These are phyloP conservation scores for Engystomops pustulosus DNA, from an alignment of 2,113 vertebrate genomes.

Conservation along the genomic window DNA sequence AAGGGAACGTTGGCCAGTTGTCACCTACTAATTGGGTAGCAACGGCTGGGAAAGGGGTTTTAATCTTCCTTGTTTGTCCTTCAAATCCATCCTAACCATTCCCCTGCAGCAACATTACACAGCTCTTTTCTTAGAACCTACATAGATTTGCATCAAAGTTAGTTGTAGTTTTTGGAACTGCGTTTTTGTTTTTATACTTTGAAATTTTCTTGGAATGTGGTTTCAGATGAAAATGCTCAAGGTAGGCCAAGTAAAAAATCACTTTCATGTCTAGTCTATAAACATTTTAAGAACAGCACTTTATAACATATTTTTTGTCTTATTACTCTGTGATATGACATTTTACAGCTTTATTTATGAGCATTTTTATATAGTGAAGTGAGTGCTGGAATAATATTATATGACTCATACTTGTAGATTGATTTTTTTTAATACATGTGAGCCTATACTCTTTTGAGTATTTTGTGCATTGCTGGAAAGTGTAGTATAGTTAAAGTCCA, in stretches of 20 bases:
- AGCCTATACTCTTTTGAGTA: background rate
- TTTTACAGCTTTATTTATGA: background rate
- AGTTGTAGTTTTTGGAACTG: background rate
- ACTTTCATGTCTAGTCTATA: slow-evolving; percentile 10
- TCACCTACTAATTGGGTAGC: too few relatives aligned
- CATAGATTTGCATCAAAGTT: background rate
- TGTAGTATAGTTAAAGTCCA: background rate
- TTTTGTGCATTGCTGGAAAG: background rate
- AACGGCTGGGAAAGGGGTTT: too few relatives aligned
- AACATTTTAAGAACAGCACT: slow-evolving; percentile 19
- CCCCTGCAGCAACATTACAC: background rate
- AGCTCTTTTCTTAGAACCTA: background rate
- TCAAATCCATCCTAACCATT: too few relatives aligned
- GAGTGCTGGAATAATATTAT: background rate
- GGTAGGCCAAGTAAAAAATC: background rate
- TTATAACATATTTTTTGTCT: slow-evolving; percentile 5
- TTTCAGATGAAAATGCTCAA: background rate
- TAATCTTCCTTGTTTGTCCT: too few relatives aligned
- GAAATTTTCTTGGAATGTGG: background rate
- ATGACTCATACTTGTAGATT: background rate
- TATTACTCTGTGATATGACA: background rate
- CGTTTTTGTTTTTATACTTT: background rate
- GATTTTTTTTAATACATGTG: background rate
- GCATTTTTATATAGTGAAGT: background rate
- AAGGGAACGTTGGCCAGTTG: too few relatives aligned